Evolutionary conservation across 2,888 invertebrate genomes (phyloP).

Genomic region (Ennomos fuscantarius): DNA sequence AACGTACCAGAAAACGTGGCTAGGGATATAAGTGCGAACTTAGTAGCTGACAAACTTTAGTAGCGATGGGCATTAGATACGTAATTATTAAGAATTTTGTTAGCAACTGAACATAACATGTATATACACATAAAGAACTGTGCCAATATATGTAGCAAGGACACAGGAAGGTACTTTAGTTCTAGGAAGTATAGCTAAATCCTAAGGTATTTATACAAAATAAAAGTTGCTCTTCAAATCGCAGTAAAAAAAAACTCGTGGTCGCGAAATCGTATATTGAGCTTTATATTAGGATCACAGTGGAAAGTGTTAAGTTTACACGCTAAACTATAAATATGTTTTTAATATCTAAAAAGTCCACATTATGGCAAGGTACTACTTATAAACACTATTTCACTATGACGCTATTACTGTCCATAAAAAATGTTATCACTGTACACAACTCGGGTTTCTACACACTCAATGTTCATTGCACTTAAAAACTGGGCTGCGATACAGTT

Average conservation of each 20-base stretch:
- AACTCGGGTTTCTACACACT: slow-evolving; percentile 35
- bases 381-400: slow-evolving; percentile 67
- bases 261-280: slow-evolving; percentile 79
- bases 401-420: slow-evolving; percentile 76
- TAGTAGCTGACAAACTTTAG: too few species aligned
- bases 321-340: slow-evolving; percentile 68
- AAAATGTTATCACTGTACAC: slow-evolving; percentile 79
- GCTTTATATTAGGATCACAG: slow-evolving; percentile 84
- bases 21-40: too few species aligned
- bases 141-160: slow-evolving; percentile 69
- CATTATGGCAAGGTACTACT: slow-evolving; percentile 83
- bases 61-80: too few species aligned
- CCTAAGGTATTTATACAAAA: slow-evolving; percentile 41
- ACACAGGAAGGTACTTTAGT: slow-evolving; percentile 53
- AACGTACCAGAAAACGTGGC: too few species aligned
- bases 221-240: slow-evolving; percentile 46
- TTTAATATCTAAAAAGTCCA: slow-evolving; percentile 70
- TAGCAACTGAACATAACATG: slow-evolving; percentile 17
- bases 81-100: not conserved
- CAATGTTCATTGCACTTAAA: slow-evolving; percentile 58
- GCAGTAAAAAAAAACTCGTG: slow-evolving; percentile 51
- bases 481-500: slow-evolving; percentile 82
- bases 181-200: slow-evolving; percentile 63
- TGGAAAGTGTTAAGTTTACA: slow-evolving; percentile 82
- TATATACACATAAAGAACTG: slow-evolving; percentile 54